Evolutionary conservation across 1,140 invertebrate genomes (phyloP).

Genomic region (Zaprionus ornatus): DNA sequence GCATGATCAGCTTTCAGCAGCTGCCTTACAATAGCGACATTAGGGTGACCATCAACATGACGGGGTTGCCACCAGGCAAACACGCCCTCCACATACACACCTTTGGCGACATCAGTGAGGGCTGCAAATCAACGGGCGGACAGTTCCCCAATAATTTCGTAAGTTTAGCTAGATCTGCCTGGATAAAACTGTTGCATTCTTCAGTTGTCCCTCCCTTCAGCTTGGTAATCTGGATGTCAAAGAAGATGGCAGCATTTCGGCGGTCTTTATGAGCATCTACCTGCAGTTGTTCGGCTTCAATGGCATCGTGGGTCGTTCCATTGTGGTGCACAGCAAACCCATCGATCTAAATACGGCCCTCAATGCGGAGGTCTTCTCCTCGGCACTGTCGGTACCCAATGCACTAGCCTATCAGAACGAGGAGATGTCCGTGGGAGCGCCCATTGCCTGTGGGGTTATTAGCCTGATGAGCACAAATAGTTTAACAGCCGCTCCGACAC

Average conservation of each 20-base stretch:
- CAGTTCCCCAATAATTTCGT: constrained; percentile 84
- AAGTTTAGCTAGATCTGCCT: constrained; percentile 24
- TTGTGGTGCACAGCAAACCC: constrained; percentile 81
- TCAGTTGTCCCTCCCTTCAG: constrained; percentile 23
- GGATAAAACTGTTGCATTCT: not conserved
- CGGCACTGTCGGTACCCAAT: constrained; percentile 67
- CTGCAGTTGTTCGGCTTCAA: constrained; percentile 77
- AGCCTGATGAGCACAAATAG: constrained; percentile 70
- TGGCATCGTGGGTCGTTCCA: constrained; percentile 79
- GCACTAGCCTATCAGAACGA: constrained; percentile 74
- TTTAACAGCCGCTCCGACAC: not conserved
- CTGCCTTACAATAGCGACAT: constrained; percentile 83
- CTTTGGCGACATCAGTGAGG: constrained; percentile 88
- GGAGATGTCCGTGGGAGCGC: constrained; percentile 72
- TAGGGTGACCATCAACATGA: constrained; percentile 85
- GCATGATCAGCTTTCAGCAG: constrained; percentile 76
- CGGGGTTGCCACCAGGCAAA: constrained; percentile 85
- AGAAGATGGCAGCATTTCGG: constrained; percentile 73
- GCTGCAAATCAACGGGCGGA: constrained; percentile 84
- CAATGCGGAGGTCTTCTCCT: constrained; percentile 80
- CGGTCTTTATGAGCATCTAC: constrained; percentile 70
- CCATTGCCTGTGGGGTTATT: constrained; percentile 78
- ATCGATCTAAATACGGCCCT: constrained; percentile 77
- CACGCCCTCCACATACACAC: constrained; percentile 92
- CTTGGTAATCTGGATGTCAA: constrained; percentile 80